phyloP scores from a whole-genome alignment of 2,888 invertebrate genomes.

The Pollenia amentaria region DNA sequence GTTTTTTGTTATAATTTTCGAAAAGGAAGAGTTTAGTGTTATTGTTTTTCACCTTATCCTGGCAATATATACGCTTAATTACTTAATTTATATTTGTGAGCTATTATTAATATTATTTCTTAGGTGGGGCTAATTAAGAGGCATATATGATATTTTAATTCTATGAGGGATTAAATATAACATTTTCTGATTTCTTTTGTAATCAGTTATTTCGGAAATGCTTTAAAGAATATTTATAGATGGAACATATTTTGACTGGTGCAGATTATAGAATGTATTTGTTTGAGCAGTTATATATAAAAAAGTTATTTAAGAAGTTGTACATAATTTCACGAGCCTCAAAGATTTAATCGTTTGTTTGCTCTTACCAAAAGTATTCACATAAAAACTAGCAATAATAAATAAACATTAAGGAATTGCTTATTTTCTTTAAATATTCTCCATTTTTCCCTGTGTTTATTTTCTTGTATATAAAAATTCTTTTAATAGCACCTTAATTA shows the following conservation, averaged over 20 bases:
- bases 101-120: neutral
- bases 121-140: no score
- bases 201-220: no score
- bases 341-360: neutral
- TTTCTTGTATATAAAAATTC: neutral
- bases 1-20: no score
- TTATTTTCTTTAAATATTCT: constrained; percentile 1
- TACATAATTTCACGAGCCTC: neutral
- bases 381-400: neutral
- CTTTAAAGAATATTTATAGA: no score
- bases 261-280: no score
- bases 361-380: neutral
- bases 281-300: no score
- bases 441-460: neutral
- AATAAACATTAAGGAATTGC: neutral
- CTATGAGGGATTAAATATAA: no score
- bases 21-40: neutral
- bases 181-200: no score
- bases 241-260: no score
- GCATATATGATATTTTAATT: no score
- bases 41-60: neutral
- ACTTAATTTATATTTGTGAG: constrained; percentile 4
- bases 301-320: no score
- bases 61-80: constrained; percentile 5
- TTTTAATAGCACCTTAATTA: constrained; percentile 8